Base-by-base conservation (phyloP, 1,140 invertebrate genomes). In the Drosophila fuyamai region DNA sequence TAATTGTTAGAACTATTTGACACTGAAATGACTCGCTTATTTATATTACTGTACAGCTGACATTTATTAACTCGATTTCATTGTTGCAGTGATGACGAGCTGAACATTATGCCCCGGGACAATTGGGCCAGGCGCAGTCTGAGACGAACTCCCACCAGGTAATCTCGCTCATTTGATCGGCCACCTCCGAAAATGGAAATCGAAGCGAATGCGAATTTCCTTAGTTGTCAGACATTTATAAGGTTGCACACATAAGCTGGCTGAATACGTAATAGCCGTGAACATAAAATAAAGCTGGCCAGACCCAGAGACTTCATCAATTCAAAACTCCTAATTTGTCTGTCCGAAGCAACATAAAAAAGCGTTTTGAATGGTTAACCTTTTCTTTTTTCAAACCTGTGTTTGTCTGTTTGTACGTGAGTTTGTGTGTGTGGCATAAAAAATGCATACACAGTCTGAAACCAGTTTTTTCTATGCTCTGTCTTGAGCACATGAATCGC, bases 41-140 rank as follows among this genome's bases (percentile, higher is more conserved):
- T 32, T 35, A 8, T 14, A 32, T 63, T 43, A 7, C 8, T 7
- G 9, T 14, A 14, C 16, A 43, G 3, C 1, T 60, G 61, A 61
- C 18, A 59, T 90, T 76, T 81, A 81, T 77, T 73, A 66, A 75
- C 71, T 55, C 47, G 32, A 44, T 74, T 59, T 56, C 60, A 56
- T 74, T 74, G 50, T 79, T 82, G 53, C 66, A 92, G 85, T 56
- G 90, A 92, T 66, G 90, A 91, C 53, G 92, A 92, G 38, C 50
- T 93, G 5, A 94, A 93, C 76, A 93, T 94, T 8, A 94, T 96
- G 72, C 95, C 95, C 77, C 93, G 95, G 77, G 95, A 97, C 85
- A 95, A 96, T 41, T 97, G 96, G 96, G 93, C 95, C 32, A 93
- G 96, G 79, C 96, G 95, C 27, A 97, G 96, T 80, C 92, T 97